Evolutionary conservation across 2,113 vertebrate genomes (phyloP).

Genomic region (Myotis brandtii): DNA sequence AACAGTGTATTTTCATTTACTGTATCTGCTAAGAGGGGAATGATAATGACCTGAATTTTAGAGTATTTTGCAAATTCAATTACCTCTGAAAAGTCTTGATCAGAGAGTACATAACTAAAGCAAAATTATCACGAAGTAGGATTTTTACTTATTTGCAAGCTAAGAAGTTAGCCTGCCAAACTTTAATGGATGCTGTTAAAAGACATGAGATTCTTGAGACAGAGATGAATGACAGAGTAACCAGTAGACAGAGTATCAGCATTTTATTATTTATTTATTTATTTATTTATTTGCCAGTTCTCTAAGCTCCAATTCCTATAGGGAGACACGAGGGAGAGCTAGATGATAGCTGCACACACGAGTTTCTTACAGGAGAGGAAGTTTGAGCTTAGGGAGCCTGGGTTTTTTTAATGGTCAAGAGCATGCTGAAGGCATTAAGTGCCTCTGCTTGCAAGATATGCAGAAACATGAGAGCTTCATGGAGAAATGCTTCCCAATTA

Average conservation of each 20-base stretch:
- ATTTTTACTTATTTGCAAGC: constrained; percentile 8
- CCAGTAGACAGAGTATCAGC: neutral
- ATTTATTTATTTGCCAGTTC: neutral
- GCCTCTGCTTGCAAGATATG: neutral
- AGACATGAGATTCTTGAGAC: neutral
- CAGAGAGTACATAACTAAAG: constrained; percentile 28
- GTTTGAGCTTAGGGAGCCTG: neutral
- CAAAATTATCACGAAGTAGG: neutral
- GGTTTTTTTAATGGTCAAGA: neutral
- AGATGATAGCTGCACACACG: neutral
- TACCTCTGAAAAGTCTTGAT: constrained; percentile 60
- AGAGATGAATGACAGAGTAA: neutral
- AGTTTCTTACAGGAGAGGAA: neutral
- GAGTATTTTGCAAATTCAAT: constrained; percentile 48
- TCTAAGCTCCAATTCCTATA: neutral
- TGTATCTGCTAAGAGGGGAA: neutral
- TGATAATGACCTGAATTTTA: constrained; percentile 51
- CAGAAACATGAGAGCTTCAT: neutral
- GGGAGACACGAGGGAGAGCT: neutral
- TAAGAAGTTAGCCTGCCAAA: neutral
- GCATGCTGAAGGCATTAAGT: neutral
- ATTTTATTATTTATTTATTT: neutral
- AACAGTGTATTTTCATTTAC: constrained; percentile 49
- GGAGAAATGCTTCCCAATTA: neutral
- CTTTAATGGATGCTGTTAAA: neutral